Percentiles rank a stretch among this genome's conserved stretches.
These are phyloP conservation scores for Spisula solida DNA, from an alignment of 2,888 invertebrate species.

Conservation along the genomic window DNA sequence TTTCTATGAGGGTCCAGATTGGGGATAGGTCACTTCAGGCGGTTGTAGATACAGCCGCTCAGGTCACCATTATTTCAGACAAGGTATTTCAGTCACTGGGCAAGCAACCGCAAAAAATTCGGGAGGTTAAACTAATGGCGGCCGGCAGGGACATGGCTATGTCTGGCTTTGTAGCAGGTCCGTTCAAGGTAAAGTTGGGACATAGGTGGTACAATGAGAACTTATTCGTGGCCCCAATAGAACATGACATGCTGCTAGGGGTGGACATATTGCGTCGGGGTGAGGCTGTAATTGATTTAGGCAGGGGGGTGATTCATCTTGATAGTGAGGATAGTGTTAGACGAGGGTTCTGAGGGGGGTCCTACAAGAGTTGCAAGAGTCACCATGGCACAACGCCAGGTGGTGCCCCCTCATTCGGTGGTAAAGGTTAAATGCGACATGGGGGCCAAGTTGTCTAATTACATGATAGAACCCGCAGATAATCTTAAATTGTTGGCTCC, in stretches of 20 bases:
- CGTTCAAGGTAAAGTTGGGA: background rate
- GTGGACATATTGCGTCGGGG: slow-evolving; percentile 20
- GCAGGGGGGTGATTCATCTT: background rate
- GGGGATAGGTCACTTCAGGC: background rate
- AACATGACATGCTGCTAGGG: slow-evolving; percentile 41
- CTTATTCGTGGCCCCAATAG: background rate
- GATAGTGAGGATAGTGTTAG: slow-evolving; percentile 12
- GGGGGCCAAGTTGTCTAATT: background rate
- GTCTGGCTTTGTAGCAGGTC: background rate
- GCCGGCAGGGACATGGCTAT: background rate
- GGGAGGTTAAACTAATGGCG: background rate
- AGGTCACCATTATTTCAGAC: background rate
- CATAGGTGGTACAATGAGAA: background rate
- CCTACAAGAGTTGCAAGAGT: slow-evolving; percentile 22
- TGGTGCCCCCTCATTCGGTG: slow-evolving; percentile 46
- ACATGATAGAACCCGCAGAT: slow-evolving; percentile 43
- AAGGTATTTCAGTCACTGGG: background rate
- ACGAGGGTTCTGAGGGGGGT: background rate
- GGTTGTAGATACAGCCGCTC: background rate
- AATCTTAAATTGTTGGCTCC: slow-evolving; percentile 16
- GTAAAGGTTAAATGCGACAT: slow-evolving; percentile 28
- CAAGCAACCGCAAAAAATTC: background rate
- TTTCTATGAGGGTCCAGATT: background rate
- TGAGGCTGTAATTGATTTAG: slow-evolving; percentile 30
- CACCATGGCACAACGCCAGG: slow-evolving; percentile 11